phyloP scores from a whole-genome alignment of 2,113 vertebrate genomes.

The Indri indri region DNA sequence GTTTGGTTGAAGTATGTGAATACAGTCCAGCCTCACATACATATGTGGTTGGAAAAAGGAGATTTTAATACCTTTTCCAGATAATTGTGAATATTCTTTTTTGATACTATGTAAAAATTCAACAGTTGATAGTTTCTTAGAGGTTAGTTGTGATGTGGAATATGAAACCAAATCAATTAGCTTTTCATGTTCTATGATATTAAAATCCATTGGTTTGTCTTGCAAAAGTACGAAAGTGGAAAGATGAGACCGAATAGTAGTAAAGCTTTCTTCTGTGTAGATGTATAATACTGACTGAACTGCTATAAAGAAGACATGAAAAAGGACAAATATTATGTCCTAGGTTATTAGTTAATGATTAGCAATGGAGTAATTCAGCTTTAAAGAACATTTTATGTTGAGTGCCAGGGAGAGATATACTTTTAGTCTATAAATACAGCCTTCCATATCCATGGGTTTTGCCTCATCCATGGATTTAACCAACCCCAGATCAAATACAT shows the following conservation, averaged over 20 bases:
- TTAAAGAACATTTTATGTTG: neutral
- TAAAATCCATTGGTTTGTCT: neutral
- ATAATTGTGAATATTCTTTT: neutral
- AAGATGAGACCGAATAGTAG: neutral
- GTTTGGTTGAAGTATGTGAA: neutral
- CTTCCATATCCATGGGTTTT: neutral
- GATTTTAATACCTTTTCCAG: neutral
- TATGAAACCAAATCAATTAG: neutral
- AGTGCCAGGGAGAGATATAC: neutral
- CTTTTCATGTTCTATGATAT: neutral
- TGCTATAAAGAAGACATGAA: neutral
- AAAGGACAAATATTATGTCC: neutral
- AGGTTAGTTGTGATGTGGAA: neutral
- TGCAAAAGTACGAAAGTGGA: neutral
- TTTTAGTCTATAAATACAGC: neutral
- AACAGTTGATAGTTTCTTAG: neutral
- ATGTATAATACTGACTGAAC: neutral
- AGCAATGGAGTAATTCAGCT: neutral
- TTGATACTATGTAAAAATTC: neutral
- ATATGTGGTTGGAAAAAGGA: neutral
- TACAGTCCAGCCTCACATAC: neutral
- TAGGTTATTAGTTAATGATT: neutral
- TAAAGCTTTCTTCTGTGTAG: neutral
- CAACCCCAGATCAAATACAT: neutral
- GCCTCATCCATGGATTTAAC: neutral